Percentiles rank a stretch among this genome's conserved stretches.
These are phyloP conservation scores for Distichodus sexfasciatus DNA, from an alignment of 2,797 vertebrate genomes.

Conservation along the genomic window DNA sequence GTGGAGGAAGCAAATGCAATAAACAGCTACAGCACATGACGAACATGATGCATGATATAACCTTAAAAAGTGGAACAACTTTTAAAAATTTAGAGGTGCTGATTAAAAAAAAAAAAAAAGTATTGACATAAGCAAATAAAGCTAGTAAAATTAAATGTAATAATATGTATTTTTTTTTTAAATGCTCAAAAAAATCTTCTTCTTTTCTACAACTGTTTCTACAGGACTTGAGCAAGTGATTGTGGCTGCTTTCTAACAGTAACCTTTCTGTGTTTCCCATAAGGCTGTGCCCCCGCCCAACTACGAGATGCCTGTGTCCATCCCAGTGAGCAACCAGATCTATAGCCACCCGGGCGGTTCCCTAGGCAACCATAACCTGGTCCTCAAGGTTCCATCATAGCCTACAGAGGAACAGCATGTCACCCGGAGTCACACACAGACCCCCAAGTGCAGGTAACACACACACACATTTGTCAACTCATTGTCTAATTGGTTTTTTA, in stretches of 20 bases:
- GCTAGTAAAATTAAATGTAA: too few relatives aligned
- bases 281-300: conserved; percentile 95
- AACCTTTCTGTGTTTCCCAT: conserved; percentile 13
- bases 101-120: too few relatives aligned
- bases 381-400: conserved; percentile 94
- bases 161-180: too few relatives aligned
- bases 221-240: neutral
- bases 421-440: conserved; percentile 96
- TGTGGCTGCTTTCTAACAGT: neutral
- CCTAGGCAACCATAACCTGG: conserved; percentile 95
- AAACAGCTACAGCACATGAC: too few relatives aligned
- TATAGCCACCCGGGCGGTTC: conserved; percentile 94
- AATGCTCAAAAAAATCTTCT: too few relatives aligned
- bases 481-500: too few relatives aligned
- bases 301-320: conserved; percentile 98
- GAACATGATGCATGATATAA: too few relatives aligned
- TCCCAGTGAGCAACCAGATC: conserved; percentile 96
- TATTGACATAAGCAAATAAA: too few relatives aligned
- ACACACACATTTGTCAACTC: conserved; percentile 40
- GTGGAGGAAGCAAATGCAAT: neutral
- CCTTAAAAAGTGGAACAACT: too few relatives aligned
- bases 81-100: too few relatives aligned
- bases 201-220: neutral
- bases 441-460: conserved; percentile 96
- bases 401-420: conserved; percentile 99